phyloP scores from a whole-genome alignment of 2,888 invertebrate species.

The Quadroppia sp. region DNA sequence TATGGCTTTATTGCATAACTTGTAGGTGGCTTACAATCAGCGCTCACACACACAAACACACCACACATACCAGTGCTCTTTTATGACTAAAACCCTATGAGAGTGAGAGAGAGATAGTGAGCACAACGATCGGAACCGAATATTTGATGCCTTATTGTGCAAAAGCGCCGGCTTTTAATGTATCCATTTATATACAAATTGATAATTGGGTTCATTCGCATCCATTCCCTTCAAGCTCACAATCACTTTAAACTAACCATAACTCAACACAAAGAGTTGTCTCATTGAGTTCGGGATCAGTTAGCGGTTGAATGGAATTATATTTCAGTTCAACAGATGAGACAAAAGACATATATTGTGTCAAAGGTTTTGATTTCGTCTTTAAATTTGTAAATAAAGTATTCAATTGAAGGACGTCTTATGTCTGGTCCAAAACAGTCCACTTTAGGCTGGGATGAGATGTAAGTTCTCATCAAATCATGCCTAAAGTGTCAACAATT shows the following conservation, averaged over 20 bases:
- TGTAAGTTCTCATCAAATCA: slow-evolving; percentile 27
- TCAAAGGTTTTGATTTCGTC: no score
- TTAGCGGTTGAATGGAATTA: slow-evolving; percentile 2
- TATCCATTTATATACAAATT: slow-evolving; percentile 34
- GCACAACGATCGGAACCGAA: not conserved
- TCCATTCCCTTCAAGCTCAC: not conserved
- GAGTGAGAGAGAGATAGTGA: no score
- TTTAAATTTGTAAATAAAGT: no score
- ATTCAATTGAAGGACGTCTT: no score
- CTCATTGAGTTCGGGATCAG: not conserved
- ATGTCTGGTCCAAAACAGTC: no score
- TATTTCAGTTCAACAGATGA: not conserved
- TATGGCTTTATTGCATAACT: slow-evolving; percentile 32
- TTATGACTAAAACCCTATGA: not conserved
- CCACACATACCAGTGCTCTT: slow-evolving; percentile 6
- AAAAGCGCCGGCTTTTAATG: slow-evolving; percentile 28
- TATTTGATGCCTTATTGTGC: slow-evolving; percentile 8
- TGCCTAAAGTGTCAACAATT: slow-evolving; percentile 29
- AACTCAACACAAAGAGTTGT: slow-evolving; percentile 14
- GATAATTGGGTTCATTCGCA: slow-evolving; percentile 34
- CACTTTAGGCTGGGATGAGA: not conserved
- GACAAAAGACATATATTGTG: no score
- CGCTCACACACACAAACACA: no score
- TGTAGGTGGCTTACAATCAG: slow-evolving; percentile 29
- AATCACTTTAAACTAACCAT: slow-evolving; percentile 22